Conservation (phyloP, 2,888 invertebrate species). For the Drosophila demipolita region DNA sequence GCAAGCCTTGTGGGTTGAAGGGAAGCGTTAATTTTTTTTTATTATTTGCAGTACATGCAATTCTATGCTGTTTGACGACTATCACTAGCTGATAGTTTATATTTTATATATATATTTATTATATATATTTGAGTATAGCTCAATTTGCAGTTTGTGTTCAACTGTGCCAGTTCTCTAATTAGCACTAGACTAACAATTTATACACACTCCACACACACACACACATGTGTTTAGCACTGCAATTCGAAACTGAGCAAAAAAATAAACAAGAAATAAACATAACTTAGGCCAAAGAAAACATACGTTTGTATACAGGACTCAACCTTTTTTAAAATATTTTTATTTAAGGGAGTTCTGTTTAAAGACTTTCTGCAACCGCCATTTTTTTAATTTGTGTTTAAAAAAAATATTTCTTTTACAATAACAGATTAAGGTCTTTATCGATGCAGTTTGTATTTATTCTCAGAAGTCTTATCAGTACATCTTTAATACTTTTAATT, state of each 20-base stretch:
- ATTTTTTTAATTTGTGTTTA: neutral
- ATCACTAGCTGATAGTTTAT: neutral
- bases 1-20: conserved; percentile 14
- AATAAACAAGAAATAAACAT: neutral
- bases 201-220: conserved; percentile 13
- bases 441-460: neutral
- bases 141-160: conserved; percentile 16
- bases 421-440: too few species aligned
- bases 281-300: neutral
- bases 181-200: conserved; percentile 47
- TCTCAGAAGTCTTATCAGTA: neutral
- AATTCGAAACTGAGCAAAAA: conserved; percentile 10
- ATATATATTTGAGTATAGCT: conserved; percentile 7
- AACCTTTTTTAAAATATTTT: neutral
- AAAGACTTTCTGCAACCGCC: neutral
- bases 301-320: neutral
- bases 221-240: conserved; percentile 9
- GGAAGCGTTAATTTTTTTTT: conserved; percentile 42
- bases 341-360: neutral
- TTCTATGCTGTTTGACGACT: conserved; percentile 38
- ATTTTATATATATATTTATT: neutral
- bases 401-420: neutral
- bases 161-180: conserved; percentile 69
- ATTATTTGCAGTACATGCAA: conserved; percentile 58
- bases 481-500: accelerated